Base-by-base conservation (phyloP, 1,140 invertebrate genomes). In the Drosophila murphyi region DNA sequence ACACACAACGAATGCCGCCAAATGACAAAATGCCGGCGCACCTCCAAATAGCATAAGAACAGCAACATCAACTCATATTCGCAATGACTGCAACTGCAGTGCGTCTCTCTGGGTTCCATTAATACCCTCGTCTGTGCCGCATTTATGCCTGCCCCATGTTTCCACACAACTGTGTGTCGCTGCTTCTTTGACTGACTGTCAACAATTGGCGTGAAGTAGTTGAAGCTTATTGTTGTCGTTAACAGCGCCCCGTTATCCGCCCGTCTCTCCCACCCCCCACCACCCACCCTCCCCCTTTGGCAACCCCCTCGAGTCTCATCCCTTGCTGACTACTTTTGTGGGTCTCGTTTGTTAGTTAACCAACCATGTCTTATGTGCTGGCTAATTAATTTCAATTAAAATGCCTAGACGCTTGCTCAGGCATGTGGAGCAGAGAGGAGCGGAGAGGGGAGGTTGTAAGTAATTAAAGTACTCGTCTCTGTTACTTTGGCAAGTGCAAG, bases 351-450 rank as follows among this genome's bases (percentile, higher is more conserved):
- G 73, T 55, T 61, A 63, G 72, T 63, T 81, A 81, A 67, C 78
- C 83, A 78, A 55, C 65, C 83, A 65, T 78, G 72, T 75, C 72
- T 75, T 65, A 78, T 76, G 62, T 79, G 76, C 73, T 72, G 76
- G 62, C 73, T 89, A 88, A 88, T 88, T 88, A 88, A 89, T 89
- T 88, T 88, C 83, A 89, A 88, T 89, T 88, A 88, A 87, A 89
- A 89, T 89, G 85, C 85, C 77, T 89, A 89, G 85, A 80, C 80
- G 68, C 51, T 72, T 82, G 55, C 79, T 73, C 78, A 76, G 59
- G 35, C n/a, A 6, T 1, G 3, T 20, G 20, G 20, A 20, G 20
- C 20, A 5, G 29, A 8, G 29, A 4, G 41, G n/a, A 5, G 35
- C 1, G 5, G 7, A 5, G n/a, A 41, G 28, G 28, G 28, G 5